Conservation (phyloP, 2,113 vertebrate genomes). For the Podilymbus podiceps region DNA sequence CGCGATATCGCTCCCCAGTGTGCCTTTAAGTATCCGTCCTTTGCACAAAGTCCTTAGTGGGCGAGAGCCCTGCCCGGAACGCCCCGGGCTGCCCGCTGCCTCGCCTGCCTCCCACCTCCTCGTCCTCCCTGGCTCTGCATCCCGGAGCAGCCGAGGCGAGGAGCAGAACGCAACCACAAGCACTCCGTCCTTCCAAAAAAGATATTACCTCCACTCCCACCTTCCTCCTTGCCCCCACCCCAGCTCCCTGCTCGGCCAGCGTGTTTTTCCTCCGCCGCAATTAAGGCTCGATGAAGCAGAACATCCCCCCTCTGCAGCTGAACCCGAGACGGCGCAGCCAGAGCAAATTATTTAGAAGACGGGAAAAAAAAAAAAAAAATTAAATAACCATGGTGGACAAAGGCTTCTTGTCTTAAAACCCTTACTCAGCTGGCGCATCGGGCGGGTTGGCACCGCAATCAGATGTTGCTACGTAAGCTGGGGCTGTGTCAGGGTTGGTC, state of each 20-base stretch:
- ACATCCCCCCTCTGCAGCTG: neutral
- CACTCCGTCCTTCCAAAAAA: conserved; percentile 1
- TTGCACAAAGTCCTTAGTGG: neutral
- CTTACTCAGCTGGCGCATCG: neutral
- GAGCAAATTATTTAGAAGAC: neutral
- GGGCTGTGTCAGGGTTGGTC: neutral
- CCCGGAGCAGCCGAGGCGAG: neutral
- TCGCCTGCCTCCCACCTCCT: conserved; percentile 59
- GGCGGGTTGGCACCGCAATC: neutral
- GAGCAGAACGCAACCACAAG: accelerated
- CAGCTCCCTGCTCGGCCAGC: conserved; percentile 60
- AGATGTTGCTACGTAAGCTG: neutral
- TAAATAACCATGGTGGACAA: conserved; percentile 9
- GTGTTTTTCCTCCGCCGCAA: conserved; percentile 54
- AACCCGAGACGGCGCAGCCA: neutral
- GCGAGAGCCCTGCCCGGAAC: neutral
- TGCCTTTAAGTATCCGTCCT: neutral
- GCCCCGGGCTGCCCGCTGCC: conserved; percentile 1
- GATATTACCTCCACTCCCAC: conserved; percentile 65
- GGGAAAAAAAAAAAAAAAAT: neutral
- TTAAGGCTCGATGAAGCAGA: neutral
- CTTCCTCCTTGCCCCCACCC: neutral
- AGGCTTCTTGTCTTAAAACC: conserved; percentile 9
- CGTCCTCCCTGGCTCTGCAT: neutral
- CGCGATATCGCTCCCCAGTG: accelerated